phyloP scores from a whole-genome alignment of 2,113 vertebrate species.

The Dromiciops gliroides region DNA sequence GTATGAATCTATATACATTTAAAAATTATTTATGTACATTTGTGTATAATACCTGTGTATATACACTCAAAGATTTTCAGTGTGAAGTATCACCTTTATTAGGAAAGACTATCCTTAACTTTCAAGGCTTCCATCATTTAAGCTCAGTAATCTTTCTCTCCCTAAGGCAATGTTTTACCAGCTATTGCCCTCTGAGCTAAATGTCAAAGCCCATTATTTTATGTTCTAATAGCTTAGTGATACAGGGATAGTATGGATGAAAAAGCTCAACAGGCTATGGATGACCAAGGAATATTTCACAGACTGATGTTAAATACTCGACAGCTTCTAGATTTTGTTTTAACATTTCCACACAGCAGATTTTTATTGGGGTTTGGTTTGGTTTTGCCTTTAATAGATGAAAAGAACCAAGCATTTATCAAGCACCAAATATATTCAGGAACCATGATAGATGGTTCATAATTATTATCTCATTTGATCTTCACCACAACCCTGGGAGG shows the following conservation, averaged over 20 bases:
- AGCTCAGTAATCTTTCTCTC: not conserved
- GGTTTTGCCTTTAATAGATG: not conserved
- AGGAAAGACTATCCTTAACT: not conserved
- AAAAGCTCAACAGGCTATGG: not conserved
- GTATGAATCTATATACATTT: too few relatives aligned
- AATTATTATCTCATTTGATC: not conserved
- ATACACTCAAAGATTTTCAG: not conserved
- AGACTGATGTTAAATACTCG: not conserved
- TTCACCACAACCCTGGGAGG: constrained; percentile 10
- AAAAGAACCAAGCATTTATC: not conserved
- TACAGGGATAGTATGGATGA: not conserved
- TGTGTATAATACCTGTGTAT: not conserved
- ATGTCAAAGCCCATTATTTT: not conserved
- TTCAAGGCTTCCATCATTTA: not conserved
- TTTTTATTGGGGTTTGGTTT: not conserved
- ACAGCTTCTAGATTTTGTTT: not conserved
- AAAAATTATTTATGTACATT: not conserved
- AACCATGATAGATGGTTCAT: not conserved
- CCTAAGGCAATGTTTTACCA: not conserved
- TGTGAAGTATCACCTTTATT: not conserved
- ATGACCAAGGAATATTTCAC: not conserved
- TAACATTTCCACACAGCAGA: not conserved
- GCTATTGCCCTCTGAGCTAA: not conserved
- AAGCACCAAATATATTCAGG: not conserved
- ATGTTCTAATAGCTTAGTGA: not conserved